Conservation (phyloP, 2,797 vertebrate species). For the Poecile montanus region DNA sequence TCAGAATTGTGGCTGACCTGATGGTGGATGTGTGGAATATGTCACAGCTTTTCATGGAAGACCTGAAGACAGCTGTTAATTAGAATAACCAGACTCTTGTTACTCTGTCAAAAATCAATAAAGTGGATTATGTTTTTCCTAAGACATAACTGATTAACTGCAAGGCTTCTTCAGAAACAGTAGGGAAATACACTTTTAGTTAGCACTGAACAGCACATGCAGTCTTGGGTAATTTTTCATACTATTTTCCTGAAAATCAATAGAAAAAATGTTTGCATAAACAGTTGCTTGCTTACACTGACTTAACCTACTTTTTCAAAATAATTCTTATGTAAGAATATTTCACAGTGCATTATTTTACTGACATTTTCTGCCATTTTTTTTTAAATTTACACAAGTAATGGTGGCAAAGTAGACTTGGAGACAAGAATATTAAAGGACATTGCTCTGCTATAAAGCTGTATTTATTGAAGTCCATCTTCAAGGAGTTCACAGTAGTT, state of each 20-base stretch:
- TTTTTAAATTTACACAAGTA: not conserved
- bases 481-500: not conserved
- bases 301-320: not conserved
- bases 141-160: not conserved
- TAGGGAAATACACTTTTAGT: not conserved
- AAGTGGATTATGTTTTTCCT: not conserved
- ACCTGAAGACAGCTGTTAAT: not conserved
- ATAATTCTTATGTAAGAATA: not conserved
- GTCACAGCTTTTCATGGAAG: not conserved
- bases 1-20: not conserved
- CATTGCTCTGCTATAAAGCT: not conserved
- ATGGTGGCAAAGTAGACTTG: not conserved
- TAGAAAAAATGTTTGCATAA: not conserved
- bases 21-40: not conserved
- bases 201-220: not conserved
- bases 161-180: not conserved
- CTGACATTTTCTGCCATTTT: not conserved
- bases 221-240: not conserved
- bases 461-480: not conserved
- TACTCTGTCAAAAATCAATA: not conserved
- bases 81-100: not conserved
- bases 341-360: not conserved
- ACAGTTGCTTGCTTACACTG: not conserved
- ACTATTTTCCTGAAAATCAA: not conserved
- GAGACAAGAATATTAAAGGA: not conserved